Conservation (phyloP, 2,797 vertebrate species). For the Sus cebifrons region DNA sequence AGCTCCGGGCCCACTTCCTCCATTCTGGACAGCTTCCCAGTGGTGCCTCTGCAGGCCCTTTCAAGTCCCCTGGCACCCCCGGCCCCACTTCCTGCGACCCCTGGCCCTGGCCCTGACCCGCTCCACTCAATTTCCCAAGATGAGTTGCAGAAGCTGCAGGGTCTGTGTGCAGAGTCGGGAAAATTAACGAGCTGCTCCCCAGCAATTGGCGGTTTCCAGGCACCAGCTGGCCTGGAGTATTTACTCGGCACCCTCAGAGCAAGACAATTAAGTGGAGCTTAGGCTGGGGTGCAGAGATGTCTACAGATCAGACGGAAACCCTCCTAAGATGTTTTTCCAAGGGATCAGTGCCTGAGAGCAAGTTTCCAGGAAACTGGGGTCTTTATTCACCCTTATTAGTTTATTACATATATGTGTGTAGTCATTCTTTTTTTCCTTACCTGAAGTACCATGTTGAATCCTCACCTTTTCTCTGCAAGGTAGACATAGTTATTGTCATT, state of each 20-base stretch:
- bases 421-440: slow-evolving; percentile 7
- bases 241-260: slow-evolving; percentile 74
- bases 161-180: slow-evolving; percentile 53
- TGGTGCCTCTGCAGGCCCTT: slow-evolving; percentile 73
- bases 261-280: slow-evolving; percentile 78
- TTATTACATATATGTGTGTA: not conserved
- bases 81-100: slow-evolving; percentile 82
- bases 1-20: slow-evolving; percentile 78
- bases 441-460: not conserved
- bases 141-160: slow-evolving; percentile 77
- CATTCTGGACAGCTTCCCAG: slow-evolving; percentile 73
- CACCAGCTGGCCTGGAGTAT: slow-evolving; percentile 82
- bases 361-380: slow-evolving; percentile 35
- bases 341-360: slow-evolving; percentile 70
- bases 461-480: not conserved
- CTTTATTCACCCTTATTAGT: slow-evolving; percentile 42
- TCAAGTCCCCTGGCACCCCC: slow-evolving; percentile 83
- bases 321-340: slow-evolving; percentile 74
- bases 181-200: slow-evolving; percentile 80
- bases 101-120: slow-evolving; percentile 69
- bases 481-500: not conserved
- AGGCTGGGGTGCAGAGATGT: slow-evolving; percentile 71
- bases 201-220: slow-evolving; percentile 76
- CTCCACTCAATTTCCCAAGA: slow-evolving; percentile 79
- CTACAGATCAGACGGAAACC: slow-evolving; percentile 63